Conservation (phyloP, 2,888 invertebrate species). For the Lepeophtheirus nordmannii region DNA sequence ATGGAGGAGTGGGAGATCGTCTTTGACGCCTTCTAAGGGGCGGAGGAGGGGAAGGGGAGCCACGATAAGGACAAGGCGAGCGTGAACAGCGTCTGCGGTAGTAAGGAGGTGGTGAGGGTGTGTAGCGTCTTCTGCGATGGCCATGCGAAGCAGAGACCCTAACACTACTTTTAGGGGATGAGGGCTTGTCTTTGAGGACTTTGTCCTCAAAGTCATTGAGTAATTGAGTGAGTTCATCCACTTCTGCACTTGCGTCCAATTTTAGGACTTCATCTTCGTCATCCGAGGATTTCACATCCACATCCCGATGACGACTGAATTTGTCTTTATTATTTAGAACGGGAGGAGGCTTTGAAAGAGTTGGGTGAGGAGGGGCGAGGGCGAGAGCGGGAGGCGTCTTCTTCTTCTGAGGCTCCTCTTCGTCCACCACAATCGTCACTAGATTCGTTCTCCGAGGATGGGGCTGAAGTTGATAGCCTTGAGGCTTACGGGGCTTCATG, state of each 20-base stretch:
- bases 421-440: slow-evolving; percentile 13
- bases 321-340: not conserved
- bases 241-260: slow-evolving; percentile 23
- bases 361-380: not conserved
- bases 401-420: not conserved
- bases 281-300: not conserved
- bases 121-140: not conserved
- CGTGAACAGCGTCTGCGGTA: not conserved
- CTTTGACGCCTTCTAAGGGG: not conserved
- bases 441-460: slow-evolving; percentile 14
- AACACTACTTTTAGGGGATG: not conserved
- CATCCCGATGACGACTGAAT: slow-evolving; percentile 1
- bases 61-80: not conserved
- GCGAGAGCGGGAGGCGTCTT: not conserved
- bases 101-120: slow-evolving; percentile 3
- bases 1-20: not conserved
- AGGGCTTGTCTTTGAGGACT: not conserved
- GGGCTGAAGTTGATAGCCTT: slow-evolving; percentile 12
- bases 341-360: not conserved
- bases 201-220: slow-evolving; percentile 26
- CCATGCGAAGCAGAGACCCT: too few relatives aligned
- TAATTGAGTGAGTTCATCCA: slow-evolving; percentile 25
- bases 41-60: not conserved
- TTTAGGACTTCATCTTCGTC: slow-evolving; percentile 24
- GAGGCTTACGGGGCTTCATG: slow-evolving; percentile 19